Evolutionary conservation across 2,113 vertebrate species (phyloP).

Genomic region (Pseudopipra pipra): DNA sequence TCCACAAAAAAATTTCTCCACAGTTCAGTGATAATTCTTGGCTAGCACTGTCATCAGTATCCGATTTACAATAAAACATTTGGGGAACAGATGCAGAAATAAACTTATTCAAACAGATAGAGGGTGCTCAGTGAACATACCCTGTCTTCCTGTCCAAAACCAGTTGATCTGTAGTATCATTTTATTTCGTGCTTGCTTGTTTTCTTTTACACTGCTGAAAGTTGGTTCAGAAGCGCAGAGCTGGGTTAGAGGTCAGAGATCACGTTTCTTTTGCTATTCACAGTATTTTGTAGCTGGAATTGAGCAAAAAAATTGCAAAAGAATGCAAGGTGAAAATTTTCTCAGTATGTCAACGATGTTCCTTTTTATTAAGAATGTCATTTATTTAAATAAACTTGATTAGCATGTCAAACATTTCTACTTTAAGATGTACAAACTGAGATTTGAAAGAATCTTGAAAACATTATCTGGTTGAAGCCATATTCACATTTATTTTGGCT

Average conservation of each 20-base stretch:
- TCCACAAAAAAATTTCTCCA: not conserved
- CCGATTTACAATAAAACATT: not conserved
- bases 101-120: not conserved
- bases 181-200: not conserved
- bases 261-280: not conserved
- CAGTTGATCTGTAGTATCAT: not conserved
- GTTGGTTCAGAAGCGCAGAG: not conserved
- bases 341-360: not conserved
- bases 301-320: not conserved
- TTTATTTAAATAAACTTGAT: not conserved
- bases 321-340: not conserved
- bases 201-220: not conserved
- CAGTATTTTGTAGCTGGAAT: not conserved
- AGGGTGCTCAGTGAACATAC: not conserved
- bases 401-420: not conserved
- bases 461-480: not conserved
- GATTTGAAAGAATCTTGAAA: not conserved
- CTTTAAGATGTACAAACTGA: not conserved
- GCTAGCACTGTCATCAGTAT: not conserved
- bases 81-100: not conserved
- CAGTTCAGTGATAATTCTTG: not conserved
- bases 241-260: not conserved
- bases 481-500: not conserved
- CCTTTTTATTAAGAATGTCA: not conserved
- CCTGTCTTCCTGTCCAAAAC: not conserved